Base-by-base conservation (phyloP, 1,140 invertebrate genomes). In the Tribolium castaneum region DNA sequence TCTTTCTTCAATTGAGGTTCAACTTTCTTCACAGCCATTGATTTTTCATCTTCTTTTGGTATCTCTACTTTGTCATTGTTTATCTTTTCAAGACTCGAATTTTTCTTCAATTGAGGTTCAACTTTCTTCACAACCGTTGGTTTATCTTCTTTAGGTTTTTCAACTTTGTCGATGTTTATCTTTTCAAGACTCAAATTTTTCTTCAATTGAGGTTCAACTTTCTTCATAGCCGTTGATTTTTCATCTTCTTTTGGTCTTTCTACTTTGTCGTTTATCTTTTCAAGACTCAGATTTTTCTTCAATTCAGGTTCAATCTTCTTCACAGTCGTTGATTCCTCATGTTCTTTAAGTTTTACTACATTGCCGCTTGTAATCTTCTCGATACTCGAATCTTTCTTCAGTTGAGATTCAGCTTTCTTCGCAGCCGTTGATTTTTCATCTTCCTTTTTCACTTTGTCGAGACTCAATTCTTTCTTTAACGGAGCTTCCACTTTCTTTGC, bases 131-230 rank as follows among this genome's bases (percentile, higher is more conserved):
- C 6, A 12, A 4, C 25, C 25, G 3, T 30, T 30, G 25, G 5
- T 30, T 30, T 6, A 30, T 30, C 25, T 30, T 30, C 25, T 30
- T 30, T 70, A 45, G 49, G 19, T 75, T 76, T 76, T 72, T 5
- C 22, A 2, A 2, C 22, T 5, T 30, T 30, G 3, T 30, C 25
- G 6, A 1, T 30, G 1, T 30, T 30, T 1, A 30, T 30, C 3
- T 30, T 30, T 30, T 30, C 25, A 30, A 30, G 1, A 30, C 25
- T 30, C 3, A 4, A 30, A 30, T 30, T 2, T 19, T 19, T 19
- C 2, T 19, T 19, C 16, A 19, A 19, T 19, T 19, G 16, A 19
- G 16, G 16, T 19, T 19, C 16, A 19, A 19, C 30, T 52, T 22
- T 16, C 12, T 77, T 49, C 59, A 16, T 0, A 30, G 25, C 3